Evolutionary conservation across 2,888 invertebrate genomes (phyloP).

Genomic region (Himalopsyche kuldschensis): DNA sequence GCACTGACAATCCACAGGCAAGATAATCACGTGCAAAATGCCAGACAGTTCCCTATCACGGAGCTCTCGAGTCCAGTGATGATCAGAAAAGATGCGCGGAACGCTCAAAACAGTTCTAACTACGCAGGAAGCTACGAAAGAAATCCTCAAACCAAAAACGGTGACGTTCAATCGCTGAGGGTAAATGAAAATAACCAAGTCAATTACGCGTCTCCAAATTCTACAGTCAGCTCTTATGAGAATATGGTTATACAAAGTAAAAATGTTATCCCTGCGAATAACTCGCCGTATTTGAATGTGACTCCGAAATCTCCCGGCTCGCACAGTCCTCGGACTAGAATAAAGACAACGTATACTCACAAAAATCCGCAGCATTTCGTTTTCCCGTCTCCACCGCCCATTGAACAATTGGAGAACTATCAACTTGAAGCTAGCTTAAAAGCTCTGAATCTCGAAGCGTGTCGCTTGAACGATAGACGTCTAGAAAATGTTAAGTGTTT

Average conservation of each 20-base stretch:
- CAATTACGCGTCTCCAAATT: slow-evolving; percentile 18
- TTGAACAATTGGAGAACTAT: slow-evolving; percentile 29
- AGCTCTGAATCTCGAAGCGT: background rate
- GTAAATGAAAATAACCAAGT: slow-evolving; percentile 45
- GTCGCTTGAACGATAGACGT: background rate
- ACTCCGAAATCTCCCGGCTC: slow-evolving; percentile 57
- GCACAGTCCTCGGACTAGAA: slow-evolving; percentile 63
- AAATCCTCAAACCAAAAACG: slow-evolving; percentile 42
- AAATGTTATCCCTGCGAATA: background rate
- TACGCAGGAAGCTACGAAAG: slow-evolving; percentile 26
- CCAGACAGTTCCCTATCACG: slow-evolving; percentile 42
- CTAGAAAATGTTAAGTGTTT: slow-evolving; percentile 41
- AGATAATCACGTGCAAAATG: slow-evolving; percentile 50
- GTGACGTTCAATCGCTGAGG: slow-evolving; percentile 17
- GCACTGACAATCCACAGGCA: slow-evolving; percentile 47
- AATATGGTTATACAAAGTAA: slow-evolving; percentile 56
- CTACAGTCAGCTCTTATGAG: slow-evolving; percentile 60
- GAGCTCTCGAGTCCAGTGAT: slow-evolving; percentile 54
- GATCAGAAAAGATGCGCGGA: slow-evolving; percentile 46
- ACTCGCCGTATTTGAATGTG: slow-evolving; percentile 42
- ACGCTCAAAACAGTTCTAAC: slow-evolving; percentile 35
- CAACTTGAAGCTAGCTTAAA: slow-evolving; percentile 39
- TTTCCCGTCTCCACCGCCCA: slow-evolving; percentile 53
- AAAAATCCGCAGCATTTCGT: slow-evolving; percentile 59
- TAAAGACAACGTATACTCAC: slow-evolving; percentile 62